These are phyloP conservation scores for Bubo bubo DNA, from an alignment of 2,113 vertebrate genomes.

Conservation along the genomic window DNA sequence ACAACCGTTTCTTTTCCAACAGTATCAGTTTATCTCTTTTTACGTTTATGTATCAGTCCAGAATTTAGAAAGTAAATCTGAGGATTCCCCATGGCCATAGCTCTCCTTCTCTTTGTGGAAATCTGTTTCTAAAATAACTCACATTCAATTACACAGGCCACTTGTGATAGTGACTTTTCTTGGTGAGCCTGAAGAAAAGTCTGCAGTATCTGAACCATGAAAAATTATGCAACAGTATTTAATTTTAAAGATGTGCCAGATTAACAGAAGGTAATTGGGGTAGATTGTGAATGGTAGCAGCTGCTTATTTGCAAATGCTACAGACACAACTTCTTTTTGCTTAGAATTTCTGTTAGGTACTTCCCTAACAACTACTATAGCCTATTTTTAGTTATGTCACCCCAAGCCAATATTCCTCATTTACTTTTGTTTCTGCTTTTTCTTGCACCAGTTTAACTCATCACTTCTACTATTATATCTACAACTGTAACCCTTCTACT, in stretches of 20 bases:
- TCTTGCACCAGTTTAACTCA: background rate
- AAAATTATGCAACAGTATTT: constrained; percentile 36
- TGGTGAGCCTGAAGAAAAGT: constrained; percentile 33
- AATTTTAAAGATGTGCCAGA: constrained; percentile 50
- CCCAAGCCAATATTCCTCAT: background rate
- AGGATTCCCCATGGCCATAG: background rate
- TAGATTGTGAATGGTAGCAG: constrained; percentile 21
- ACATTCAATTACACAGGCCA: constrained; percentile 62
- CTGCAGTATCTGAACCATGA: constrained; percentile 37
- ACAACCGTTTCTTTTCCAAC: background rate
- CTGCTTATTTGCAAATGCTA: constrained; percentile 33
- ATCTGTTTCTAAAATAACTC: constrained; percentile 54
- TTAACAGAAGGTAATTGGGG: constrained; percentile 50
- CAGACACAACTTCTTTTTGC: background rate
- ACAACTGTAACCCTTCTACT: background rate
- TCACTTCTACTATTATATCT: background rate
- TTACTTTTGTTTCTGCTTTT: background rate
- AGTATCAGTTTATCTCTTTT: background rate
- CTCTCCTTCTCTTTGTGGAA: constrained; percentile 4
- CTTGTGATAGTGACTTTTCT: constrained; percentile 49
- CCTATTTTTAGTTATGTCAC: background rate
- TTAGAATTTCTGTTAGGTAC: background rate
- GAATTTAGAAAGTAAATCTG: constrained; percentile 16
- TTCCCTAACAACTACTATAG: background rate
- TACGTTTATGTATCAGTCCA: background rate